Conservation (phyloP, 2,888 invertebrate species). For the Epinotia nisella region DNA sequence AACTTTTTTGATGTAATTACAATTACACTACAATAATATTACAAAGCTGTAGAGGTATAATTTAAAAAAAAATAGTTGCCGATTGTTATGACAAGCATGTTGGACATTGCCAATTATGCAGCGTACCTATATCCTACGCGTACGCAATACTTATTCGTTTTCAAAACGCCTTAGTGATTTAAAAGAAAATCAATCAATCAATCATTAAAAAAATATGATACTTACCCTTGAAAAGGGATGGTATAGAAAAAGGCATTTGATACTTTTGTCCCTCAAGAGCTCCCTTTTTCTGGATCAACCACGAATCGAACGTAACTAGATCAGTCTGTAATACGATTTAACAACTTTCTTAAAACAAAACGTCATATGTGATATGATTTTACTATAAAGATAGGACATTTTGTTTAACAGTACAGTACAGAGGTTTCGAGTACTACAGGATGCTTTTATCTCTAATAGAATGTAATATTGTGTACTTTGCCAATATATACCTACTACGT, state of each 20-base stretch:
- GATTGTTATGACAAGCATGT: too few relatives aligned
- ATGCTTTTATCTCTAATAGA: constrained; percentile 77
- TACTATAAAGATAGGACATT: background rate
- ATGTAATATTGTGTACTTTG: constrained; percentile 61
- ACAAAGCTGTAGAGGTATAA: too few relatives aligned
- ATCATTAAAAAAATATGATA: constrained; percentile 28
- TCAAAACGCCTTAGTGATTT: background rate
- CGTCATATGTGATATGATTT: background rate
- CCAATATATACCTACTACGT: constrained; percentile 29
- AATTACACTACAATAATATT: background rate
- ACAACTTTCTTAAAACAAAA: background rate
- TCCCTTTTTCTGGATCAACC: constrained; percentile 67
- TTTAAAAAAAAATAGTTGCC: too few relatives aligned
- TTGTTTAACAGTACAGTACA: background rate
- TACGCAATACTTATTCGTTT: background rate
- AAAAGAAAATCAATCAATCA: constrained; percentile 5
- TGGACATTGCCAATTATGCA: too few relatives aligned
- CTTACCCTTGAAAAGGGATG: constrained; percentile 20
- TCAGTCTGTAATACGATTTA: constrained; percentile 79
- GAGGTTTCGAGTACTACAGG: constrained; percentile 56
- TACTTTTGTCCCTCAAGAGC: constrained; percentile 51
- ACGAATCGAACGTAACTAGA: constrained; percentile 74
- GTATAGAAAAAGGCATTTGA: constrained; percentile 30
- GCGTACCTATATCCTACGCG: too few relatives aligned
- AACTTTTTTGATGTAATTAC: background rate